Percentiles rank a stretch among this genome's conserved stretches.
Conservation (phyloP, 2,113 vertebrate genomes). For the Pseudorasbora parva region DNA sequence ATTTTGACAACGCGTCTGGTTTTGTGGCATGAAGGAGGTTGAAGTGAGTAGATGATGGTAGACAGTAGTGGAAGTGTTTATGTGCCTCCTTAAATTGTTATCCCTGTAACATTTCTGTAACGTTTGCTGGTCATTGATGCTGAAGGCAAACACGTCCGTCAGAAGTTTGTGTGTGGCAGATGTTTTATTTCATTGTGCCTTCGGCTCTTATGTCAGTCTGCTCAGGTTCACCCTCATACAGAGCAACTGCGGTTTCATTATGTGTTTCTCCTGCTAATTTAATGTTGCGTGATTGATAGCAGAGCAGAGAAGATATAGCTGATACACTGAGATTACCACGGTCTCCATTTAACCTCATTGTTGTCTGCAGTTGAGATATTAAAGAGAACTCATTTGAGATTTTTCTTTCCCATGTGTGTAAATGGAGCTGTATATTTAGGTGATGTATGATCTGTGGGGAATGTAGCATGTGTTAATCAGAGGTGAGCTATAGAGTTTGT, state of each 20-base stretch:
- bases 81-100: background rate
- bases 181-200: constrained; percentile 6
- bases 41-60: background rate
- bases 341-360: background rate
- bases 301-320: background rate
- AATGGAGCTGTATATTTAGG: background rate
- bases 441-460: background rate
- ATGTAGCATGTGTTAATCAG: background rate
- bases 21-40: background rate
- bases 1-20: background rate
- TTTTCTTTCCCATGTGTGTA: background rate
- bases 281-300: background rate
- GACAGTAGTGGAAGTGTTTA: background rate
- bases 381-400: background rate
- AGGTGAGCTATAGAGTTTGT: constrained; percentile 34
- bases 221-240: background rate
- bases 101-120: background rate
- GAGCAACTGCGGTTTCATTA: background rate
- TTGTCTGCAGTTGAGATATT: background rate
- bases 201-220: background rate
- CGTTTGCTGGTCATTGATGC: background rate
- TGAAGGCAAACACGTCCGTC: background rate
- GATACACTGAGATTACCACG: background rate
- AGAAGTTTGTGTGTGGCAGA: background rate
- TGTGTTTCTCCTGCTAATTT: background rate